These are phyloP conservation scores for Hemichromis elongatus DNA, from an alignment of 2,113 vertebrate species.

Conservation along the genomic window DNA sequence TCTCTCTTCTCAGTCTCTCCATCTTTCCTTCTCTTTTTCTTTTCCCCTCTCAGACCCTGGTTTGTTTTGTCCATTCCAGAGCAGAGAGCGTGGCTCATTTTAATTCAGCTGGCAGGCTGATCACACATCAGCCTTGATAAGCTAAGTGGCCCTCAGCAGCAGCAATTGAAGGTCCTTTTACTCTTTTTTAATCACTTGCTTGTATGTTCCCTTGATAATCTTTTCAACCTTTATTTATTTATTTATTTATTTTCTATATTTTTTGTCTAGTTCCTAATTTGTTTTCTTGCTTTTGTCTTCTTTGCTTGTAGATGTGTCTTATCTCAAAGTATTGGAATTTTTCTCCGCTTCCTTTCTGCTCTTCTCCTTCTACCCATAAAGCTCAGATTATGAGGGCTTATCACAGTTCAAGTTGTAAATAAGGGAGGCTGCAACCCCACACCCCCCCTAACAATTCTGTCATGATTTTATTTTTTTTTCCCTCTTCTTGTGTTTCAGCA, in stretches of 20 bases:
- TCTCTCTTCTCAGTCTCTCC: constrained; percentile 16
- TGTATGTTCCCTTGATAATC: constrained; percentile 36
- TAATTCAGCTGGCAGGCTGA: constrained; percentile 56
- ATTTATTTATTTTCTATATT: neutral
- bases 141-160: constrained; percentile 63
- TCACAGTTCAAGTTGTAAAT: constrained; percentile 49
- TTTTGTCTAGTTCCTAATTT: neutral
- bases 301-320: constrained; percentile 21
- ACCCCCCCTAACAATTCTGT: constrained; percentile 12
- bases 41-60: constrained; percentile 32
- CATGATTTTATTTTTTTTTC: constrained; percentile 37
- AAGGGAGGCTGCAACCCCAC: constrained; percentile 11
- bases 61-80: constrained; percentile 39
- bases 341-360: neutral
- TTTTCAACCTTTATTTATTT: neutral
- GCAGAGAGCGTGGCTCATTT: constrained; percentile 57
- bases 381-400: constrained; percentile 60
- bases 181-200: constrained; percentile 46
- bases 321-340: constrained; percentile 48
- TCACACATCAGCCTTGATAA: constrained; percentile 61
- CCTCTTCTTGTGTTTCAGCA: constrained; percentile 53
- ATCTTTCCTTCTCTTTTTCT: constrained; percentile 17
- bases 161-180: constrained; percentile 46
- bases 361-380: constrained; percentile 35
- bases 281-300: constrained; percentile 31